Conservation (phyloP, 2,797 vertebrate genomes). For the Iguana delicatissima region DNA sequence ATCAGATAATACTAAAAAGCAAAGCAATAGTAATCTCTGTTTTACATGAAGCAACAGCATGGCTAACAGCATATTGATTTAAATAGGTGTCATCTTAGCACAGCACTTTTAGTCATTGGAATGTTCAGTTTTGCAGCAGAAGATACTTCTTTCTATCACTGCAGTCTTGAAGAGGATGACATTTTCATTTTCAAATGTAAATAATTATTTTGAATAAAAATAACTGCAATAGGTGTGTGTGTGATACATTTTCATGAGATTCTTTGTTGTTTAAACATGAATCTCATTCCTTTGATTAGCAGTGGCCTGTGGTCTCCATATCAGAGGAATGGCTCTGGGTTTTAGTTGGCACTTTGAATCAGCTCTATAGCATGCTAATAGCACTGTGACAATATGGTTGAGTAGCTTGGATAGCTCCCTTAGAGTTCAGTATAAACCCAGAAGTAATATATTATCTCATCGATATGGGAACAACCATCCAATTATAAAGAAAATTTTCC, state of each 20-base stretch:
- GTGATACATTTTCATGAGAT: no score
- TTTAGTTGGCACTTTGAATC: no score
- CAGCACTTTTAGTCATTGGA: background rate
- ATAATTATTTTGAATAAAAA: background rate
- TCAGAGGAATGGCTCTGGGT: no score
- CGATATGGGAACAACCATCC: no score
- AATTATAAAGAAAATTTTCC: no score
- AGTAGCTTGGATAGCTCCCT: no score
- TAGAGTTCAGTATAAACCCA: no score
- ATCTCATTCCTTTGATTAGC: background rate
- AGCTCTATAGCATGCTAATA: no score
- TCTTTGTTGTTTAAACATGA: background rate
- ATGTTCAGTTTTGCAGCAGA: background rate
- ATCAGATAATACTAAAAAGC: background rate
- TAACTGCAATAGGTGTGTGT: background rate
- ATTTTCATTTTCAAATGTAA: background rate
- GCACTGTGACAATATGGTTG: no score
- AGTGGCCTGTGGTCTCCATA: no score
- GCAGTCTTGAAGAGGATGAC: background rate
- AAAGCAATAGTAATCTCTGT: background rate
- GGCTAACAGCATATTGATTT: background rate
- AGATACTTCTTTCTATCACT: background rate
- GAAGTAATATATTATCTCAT: no score
- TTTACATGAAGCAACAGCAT: background rate
- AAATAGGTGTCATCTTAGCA: background rate